Percentiles rank a stretch among this genome's conserved stretches.
Conservation (phyloP, 1,140 invertebrate genomes). For the Gerris buenoi region DNA sequence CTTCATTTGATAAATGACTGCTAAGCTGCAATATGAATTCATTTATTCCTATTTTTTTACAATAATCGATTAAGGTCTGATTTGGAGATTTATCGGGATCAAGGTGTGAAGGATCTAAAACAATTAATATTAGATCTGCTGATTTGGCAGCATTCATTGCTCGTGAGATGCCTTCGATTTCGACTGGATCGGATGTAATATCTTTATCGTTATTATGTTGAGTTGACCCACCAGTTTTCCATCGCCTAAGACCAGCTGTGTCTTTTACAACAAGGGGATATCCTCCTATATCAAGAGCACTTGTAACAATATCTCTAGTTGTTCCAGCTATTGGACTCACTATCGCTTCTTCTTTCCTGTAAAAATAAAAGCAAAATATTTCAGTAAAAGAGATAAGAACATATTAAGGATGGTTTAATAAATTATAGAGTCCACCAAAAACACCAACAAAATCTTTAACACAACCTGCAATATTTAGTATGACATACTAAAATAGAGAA, state of each 20-base stretch:
- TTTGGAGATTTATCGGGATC: constrained; percentile 3
- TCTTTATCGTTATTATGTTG: background rate
- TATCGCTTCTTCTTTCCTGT: constrained; percentile 61
- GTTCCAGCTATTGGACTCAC: constrained; percentile 75
- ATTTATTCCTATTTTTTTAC: background rate
- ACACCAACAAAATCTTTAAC: no score
- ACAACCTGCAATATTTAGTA: no score
- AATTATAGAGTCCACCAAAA: no score
- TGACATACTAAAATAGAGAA: no score
- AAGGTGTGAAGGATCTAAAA: constrained; percentile 40
- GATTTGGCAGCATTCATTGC: constrained; percentile 40
- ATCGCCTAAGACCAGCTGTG: constrained; percentile 58
- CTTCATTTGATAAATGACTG: background rate
- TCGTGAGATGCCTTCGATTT: constrained; percentile 60
- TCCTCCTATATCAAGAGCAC: constrained; percentile 57
- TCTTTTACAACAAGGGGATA: constrained; percentile 70
- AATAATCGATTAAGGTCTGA: background rate
- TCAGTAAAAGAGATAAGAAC: no score
- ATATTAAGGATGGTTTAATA: no score
- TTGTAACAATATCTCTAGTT: constrained; percentile 72
- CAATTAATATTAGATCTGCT: constrained; percentile 50
- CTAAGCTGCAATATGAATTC: no score
- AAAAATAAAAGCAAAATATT: constrained; percentile 24
- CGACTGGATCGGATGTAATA: constrained; percentile 41
- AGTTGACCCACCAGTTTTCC: background rate